phyloP scores from a whole-genome alignment of 1,140 invertebrate genomes.

The Brachystomella parvula region DNA sequence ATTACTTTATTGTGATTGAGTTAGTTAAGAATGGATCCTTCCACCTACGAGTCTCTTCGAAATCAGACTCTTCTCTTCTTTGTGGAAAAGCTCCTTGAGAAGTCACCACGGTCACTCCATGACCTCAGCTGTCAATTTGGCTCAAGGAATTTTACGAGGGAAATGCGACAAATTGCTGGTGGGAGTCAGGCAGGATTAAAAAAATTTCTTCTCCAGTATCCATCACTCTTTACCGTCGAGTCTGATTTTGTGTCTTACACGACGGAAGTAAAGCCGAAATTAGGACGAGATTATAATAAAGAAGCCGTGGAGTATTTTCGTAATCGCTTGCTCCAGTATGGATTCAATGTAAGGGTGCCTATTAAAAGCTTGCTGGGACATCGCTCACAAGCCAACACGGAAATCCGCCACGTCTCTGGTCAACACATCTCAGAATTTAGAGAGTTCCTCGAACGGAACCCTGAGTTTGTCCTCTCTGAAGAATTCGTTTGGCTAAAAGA shows the following conservation, averaged over 20 bases:
- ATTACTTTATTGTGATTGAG: too few relatives aligned
- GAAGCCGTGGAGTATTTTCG: conserved; percentile 93
- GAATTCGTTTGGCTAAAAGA: conserved; percentile 55
- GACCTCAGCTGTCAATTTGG: conserved; percentile 94
- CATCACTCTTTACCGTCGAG: conserved; percentile 80
- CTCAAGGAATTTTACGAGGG: conserved; percentile 89
- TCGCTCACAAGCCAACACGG: conserved; percentile 67
- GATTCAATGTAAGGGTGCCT: conserved; percentile 79
- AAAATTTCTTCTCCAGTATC: conserved; percentile 83
- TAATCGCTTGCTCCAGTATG: conserved; percentile 79
- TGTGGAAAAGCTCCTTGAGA: conserved; percentile 86
- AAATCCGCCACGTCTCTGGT: conserved; percentile 86
- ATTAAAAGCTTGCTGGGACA: conserved; percentile 53
- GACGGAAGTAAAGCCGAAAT: conserved; percentile 38
- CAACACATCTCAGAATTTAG: conserved; percentile 90
- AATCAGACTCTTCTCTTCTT: conserved; percentile 90
- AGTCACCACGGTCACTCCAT: conserved; percentile 74
- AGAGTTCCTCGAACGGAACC: conserved; percentile 75
- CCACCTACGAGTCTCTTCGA: conserved; percentile 83
- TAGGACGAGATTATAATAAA: conserved; percentile 23
- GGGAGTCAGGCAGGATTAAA: conserved; percentile 87
- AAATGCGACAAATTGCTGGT: conserved; percentile 89
- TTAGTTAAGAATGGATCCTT: conserved; percentile 89
- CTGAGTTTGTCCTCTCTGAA: conserved; percentile 6
- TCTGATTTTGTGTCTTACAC: conserved; percentile 74